Percentiles rank a stretch among this genome's conserved stretches.
Conservation (phyloP, 2,888 invertebrate genomes). For the Amphipyra berbera region DNA sequence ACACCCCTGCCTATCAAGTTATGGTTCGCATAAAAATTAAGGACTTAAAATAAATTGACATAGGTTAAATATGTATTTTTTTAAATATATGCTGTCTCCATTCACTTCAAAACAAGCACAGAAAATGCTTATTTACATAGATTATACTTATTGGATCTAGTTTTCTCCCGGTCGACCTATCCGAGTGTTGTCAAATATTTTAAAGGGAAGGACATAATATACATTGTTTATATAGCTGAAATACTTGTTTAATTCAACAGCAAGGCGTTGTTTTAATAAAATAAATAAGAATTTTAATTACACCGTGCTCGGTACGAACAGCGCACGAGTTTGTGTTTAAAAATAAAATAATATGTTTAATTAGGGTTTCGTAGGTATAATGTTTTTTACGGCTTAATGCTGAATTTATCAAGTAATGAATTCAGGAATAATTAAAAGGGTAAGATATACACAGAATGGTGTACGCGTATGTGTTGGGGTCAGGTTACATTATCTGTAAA, state of each 20-base stretch:
- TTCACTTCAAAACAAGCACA: constrained; percentile 36
- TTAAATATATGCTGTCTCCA: constrained; percentile 21
- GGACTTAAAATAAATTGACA: constrained; percentile 1
- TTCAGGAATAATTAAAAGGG: constrained; percentile 59
- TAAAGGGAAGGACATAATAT: constrained; percentile 26
- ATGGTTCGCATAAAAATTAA: neutral
- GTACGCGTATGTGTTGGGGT: constrained; percentile 36
- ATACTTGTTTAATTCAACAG: constrained; percentile 23
- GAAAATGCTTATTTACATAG: constrained; percentile 40
- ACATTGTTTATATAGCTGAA: constrained; percentile 33
- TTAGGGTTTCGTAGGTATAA: constrained; percentile 52
- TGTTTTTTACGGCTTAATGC: constrained; percentile 61
- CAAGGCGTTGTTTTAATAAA: constrained; percentile 36
- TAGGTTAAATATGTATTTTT: constrained; percentile 28
- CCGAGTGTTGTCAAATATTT: constrained; percentile 43
- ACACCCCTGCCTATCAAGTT: no score
- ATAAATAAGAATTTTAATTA: constrained; percentile 57
- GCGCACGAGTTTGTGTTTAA: constrained; percentile 31
- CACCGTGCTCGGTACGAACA: constrained; percentile 18
- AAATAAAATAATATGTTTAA: constrained; percentile 60
- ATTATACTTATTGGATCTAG: constrained; percentile 38
- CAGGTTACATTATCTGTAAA: constrained; percentile 50
- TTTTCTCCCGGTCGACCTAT: constrained; percentile 22
- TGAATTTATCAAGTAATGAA: constrained; percentile 54
- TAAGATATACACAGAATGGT: constrained; percentile 37